Conservation (phyloP, 2,113 vertebrate genomes). For the Charina bottae region DNA sequence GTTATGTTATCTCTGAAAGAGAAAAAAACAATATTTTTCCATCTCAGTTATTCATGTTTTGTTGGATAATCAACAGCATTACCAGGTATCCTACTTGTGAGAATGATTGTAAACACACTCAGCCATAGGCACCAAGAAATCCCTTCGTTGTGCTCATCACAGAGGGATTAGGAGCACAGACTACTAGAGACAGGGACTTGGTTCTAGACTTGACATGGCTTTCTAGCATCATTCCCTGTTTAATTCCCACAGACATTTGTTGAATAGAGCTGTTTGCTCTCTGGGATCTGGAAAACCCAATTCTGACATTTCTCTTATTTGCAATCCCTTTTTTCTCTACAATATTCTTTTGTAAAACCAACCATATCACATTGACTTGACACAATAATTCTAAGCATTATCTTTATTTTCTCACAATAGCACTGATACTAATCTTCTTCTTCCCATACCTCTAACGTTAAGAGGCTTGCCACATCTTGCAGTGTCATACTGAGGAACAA, state of each 20-base stretch:
- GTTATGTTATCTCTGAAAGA: neutral
- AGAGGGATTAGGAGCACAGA: neutral
- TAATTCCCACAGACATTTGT: neutral
- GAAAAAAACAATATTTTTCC: neutral
- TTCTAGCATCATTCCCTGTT: neutral
- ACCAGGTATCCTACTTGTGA: no score
- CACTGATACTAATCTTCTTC: neutral
- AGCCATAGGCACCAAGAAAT: neutral
- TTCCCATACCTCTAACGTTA: neutral
- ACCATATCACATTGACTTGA: neutral
- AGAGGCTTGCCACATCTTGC: neutral
- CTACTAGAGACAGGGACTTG: no score
- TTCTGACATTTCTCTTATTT: neutral
- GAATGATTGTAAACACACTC: neutral
- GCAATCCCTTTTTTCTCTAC: neutral
- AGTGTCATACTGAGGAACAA: neutral
- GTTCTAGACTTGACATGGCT: neutral
- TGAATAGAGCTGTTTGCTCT: neutral
- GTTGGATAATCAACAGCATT: neutral
- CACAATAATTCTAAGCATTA: neutral
- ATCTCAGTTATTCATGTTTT: neutral
- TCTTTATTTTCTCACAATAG: neutral
- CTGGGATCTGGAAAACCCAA: neutral
- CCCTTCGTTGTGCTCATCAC: neutral
- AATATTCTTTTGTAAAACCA: neutral